These are phyloP conservation scores for Palaemon carinicauda DNA, from an alignment of 1,140 invertebrate genomes.

Conservation along the genomic window DNA sequence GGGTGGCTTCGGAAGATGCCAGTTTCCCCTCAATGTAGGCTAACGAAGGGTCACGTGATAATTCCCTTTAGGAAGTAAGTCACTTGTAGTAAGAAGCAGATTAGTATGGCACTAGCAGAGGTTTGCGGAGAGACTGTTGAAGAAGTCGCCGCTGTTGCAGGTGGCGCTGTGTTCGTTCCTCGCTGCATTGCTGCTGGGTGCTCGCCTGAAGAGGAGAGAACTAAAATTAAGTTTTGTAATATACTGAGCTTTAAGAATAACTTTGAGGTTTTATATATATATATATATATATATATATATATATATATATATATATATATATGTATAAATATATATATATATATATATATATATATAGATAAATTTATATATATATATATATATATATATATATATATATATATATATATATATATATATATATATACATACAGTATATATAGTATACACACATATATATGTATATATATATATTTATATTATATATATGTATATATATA, in stretches of 20 bases:
- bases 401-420: neutral
- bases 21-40: no score
- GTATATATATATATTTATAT: no score
- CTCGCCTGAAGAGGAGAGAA: constrained; percentile 65
- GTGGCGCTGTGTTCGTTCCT: constrained; percentile 65
- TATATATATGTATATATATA: no score
- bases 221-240: no score
- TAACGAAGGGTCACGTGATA: no score
- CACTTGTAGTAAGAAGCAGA: neutral
- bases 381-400: constrained; percentile 2
- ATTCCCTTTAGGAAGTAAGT: neutral
- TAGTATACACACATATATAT: no score
- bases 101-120: neutral
- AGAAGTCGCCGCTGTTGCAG: neutral
- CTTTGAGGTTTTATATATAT: neutral
- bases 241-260: neutral
- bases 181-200: constrained; percentile 73
- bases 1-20: no score
- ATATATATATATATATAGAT: neutral
- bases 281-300: neutral
- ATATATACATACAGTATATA: no score
- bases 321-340: neutral
- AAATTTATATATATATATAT: neutral
- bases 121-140: neutral
- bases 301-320: neutral